These are phyloP conservation scores for Stichodactyla mertensii DNA, from an alignment of 64 coral and sea anemone genomes.

Conservation along the genomic window DNA sequence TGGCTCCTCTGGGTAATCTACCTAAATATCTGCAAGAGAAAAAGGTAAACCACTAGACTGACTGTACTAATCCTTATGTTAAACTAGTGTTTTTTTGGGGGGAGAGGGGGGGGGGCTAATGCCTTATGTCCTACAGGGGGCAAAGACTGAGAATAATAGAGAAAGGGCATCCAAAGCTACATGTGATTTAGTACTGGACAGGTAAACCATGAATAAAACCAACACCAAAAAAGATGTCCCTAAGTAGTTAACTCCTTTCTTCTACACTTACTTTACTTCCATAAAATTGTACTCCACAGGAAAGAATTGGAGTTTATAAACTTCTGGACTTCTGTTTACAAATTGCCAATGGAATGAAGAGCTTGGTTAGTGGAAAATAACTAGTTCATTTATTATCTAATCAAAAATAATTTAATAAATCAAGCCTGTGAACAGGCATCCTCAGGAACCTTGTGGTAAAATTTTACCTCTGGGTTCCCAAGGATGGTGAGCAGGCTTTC, in stretches of 20 bases:
- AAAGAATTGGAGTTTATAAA: constrained; percentile 10
- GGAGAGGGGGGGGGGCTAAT: too few species aligned
- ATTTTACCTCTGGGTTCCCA: not conserved
- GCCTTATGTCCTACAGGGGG: too few species aligned
- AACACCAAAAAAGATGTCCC: too few species aligned
- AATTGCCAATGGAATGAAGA: constrained; percentile 39
- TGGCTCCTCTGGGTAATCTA: constrained; percentile 35
- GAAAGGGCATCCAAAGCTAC: too few species aligned
- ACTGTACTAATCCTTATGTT: not conserved
- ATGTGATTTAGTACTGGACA: not conserved
- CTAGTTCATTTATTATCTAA: too few species aligned
- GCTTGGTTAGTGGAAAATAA: constrained; percentile 18
- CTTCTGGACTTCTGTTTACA: constrained; percentile 47
- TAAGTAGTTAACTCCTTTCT: too few species aligned
- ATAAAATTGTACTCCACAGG: not conserved
- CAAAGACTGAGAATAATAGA: too few species aligned
- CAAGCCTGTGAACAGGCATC: too few species aligned
- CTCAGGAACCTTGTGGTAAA: too few species aligned
- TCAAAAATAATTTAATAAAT: not conserved
- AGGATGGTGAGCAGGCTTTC: too few species aligned
- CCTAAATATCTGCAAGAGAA: constrained; percentile 4
- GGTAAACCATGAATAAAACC: not conserved
- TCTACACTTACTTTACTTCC: too few species aligned
- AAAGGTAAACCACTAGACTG: not conserved
- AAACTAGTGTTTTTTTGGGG: not conserved